A percentile compares a stretch with the other conserved stretches of the same genome.
Conservation (phyloP, 2,888 invertebrate genomes). For the Tinea semifulvella region DNA sequence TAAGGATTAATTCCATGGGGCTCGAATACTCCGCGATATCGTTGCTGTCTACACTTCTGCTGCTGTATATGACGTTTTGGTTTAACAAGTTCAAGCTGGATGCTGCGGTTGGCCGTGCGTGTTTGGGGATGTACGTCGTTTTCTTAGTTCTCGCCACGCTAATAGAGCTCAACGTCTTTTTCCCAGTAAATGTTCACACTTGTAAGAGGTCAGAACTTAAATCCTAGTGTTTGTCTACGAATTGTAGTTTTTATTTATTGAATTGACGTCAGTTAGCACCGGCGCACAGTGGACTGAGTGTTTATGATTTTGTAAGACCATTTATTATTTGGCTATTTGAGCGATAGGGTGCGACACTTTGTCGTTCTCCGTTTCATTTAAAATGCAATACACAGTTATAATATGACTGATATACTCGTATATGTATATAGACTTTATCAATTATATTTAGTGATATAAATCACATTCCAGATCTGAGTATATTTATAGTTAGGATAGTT, state of each 20-base stretch:
- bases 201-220: constrained; percentile 66
- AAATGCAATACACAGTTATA: neutral
- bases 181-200: constrained; percentile 87
- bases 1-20: constrained; percentile 90
- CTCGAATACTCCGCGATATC: constrained; percentile 92
- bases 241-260: neutral
- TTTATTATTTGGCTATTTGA: neutral
- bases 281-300: constrained; percentile 7
- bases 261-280: constrained; percentile 3
- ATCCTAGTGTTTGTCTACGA: neutral
- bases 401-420: neutral
- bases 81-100: constrained; percentile 89
- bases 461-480: neutral
- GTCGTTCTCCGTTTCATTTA: no score
- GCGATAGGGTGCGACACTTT: no score
- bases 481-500: neutral
- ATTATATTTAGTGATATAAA: no score
- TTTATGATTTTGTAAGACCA: no score
- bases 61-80: constrained; percentile 85
- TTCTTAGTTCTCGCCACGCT: constrained; percentile 88
- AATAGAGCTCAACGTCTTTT: constrained; percentile 93
- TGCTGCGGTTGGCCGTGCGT: constrained; percentile 84
- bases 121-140: constrained; percentile 86
- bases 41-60: constrained; percentile 82
- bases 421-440: no score